Conservation (phyloP, 2,888 invertebrate species). For the Metellina segmentata region DNA sequence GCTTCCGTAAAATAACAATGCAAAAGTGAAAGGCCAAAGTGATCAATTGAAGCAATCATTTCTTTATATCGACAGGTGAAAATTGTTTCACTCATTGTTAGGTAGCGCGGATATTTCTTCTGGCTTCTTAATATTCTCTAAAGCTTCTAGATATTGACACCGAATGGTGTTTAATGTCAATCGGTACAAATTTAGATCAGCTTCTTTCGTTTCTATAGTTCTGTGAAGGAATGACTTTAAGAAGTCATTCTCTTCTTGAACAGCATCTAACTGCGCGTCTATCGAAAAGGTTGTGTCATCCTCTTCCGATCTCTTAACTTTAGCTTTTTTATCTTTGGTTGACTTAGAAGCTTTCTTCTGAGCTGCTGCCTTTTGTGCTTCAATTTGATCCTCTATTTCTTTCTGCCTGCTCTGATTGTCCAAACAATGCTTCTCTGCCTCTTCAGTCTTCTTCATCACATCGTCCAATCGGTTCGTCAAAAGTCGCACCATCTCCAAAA, state of each 20-base stretch:
- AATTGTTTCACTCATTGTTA: too few relatives aligned
- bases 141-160: conserved; percentile 34
- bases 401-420: conserved; percentile 22
- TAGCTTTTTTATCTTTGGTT: background rate
- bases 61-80: too few relatives aligned
- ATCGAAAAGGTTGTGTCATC: background rate
- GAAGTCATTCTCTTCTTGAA: conserved; percentile 40
- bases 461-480: conserved; percentile 27
- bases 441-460: conserved; percentile 18
- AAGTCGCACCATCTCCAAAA: conserved; percentile 34
- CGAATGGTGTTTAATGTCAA: conserved; percentile 42
- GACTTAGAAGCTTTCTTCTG: background rate
- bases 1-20: too few relatives aligned
- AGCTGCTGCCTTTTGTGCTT: conserved; percentile 33
- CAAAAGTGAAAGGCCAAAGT: too few relatives aligned
- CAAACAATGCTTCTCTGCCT: conserved; percentile 37
- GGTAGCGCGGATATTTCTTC: background rate
- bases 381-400: conserved; percentile 26
- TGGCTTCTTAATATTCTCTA: conserved; percentile 20
- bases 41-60: too few relatives aligned
- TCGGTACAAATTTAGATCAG: conserved; percentile 44
- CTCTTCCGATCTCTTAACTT: background rate
- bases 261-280: conserved; percentile 9
- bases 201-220: conserved; percentile 36
- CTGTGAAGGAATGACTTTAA: conserved; percentile 39